Base-by-base conservation (phyloP, 2,888 invertebrate species). In the Gibbula magus region DNA sequence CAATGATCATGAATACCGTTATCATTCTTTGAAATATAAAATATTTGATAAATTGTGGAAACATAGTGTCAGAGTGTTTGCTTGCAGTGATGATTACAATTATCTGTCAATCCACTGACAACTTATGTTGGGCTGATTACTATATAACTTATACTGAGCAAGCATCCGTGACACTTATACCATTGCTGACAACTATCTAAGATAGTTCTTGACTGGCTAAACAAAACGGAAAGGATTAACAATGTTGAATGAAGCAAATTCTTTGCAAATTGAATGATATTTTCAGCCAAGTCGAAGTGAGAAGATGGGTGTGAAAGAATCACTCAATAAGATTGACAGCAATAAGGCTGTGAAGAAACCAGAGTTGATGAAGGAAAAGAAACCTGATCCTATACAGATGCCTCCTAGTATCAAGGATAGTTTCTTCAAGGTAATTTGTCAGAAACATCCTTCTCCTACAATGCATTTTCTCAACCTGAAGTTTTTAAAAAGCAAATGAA, bases 381-480 rank as follows among this genome's bases (percentile, higher is more conserved):
- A 89, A 78, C 88, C 89, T 18, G 89, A 90, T 61, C 91, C 92
- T 0, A 92, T 92, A 77, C 91, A 92, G 83, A 86, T 92, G 82
- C 92, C 92, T 16, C 86, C 91, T n/a, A 91, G 90, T 82, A 92
- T 91, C 83, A 91, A 91, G 80, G 88, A 90, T 39, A 83, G 89
- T 7, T 84, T 89, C 70, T 90, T 89, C 84, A 84, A 70, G 70
- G 70, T 35, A 29, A 61, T 25, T 61, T 35, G 3, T 35, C 35
- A 35, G 35, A 35, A 35, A n/a, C n/a, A n/a, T n/a, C n/a, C n/a
- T n/a, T n/a, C n/a, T n/a, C n/a, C n/a, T n/a, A n/a, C n/a, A n/a
- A n/a, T n/a, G n/a, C n/a, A n/a, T n/a, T n/a, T n/a, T n/a, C n/a
- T n/a, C n/a, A n/a, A n/a, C n/a, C n/a, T n/a, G n/a, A n/a, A n/a